Conservation (phyloP, 2,113 vertebrate genomes). For the Sterna hirundo region DNA sequence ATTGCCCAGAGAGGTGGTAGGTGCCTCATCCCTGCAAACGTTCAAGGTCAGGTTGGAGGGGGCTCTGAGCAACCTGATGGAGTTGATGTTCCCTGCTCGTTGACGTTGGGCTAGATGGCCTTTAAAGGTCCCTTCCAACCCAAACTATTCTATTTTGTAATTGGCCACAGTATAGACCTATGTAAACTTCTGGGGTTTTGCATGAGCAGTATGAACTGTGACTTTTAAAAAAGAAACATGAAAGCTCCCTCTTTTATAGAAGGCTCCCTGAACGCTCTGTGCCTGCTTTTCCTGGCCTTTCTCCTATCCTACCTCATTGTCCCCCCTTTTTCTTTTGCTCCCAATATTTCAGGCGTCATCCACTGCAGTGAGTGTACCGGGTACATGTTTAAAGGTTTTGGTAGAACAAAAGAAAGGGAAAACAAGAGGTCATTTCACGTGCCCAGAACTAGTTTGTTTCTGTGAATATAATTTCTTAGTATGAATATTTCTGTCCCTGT, state of each 20-base stretch:
- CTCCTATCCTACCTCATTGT: neutral
- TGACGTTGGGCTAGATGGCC: neutral
- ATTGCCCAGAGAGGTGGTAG: neutral
- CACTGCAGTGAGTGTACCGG: neutral
- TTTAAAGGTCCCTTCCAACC: neutral
- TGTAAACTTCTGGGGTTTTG: neutral
- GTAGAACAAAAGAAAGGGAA: neutral
- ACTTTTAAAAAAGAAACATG: neutral
- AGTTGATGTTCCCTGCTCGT: neutral
- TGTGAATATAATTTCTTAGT: neutral
- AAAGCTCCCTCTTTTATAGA: neutral
- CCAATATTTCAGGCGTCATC: neutral
- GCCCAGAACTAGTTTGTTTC: neutral
- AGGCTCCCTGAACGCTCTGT: neutral
- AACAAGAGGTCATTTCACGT: neutral
- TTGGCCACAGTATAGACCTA: neutral
- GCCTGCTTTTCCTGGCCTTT: neutral
- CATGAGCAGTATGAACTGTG: neutral
- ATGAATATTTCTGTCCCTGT: neutral
- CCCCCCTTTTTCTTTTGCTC: neutral
- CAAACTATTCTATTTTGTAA: neutral
- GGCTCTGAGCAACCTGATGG: neutral
- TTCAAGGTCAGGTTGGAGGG: no score
- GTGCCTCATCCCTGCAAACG: neutral
- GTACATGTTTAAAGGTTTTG: neutral